Evolutionary conservation across 2,888 invertebrate species (phyloP).

Genomic region (Venustoraphidia nigricollis): DNA sequence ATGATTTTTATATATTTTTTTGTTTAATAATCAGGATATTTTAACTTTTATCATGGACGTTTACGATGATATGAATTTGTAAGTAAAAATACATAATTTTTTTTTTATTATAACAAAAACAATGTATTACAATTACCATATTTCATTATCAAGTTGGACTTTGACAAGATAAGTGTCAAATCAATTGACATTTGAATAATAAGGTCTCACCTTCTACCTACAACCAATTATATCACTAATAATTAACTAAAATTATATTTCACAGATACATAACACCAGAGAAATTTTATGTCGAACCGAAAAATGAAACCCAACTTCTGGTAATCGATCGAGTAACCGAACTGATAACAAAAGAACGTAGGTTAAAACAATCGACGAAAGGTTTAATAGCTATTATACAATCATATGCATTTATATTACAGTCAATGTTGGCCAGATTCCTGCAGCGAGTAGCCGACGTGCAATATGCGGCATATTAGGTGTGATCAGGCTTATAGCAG

Average conservation of each 20-base stretch:
- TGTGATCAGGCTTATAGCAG: constrained; percentile 66
- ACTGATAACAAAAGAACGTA: constrained; percentile 16
- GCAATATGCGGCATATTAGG: constrained; percentile 83
- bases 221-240: constrained; percentile 5
- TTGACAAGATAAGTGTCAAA: background rate
- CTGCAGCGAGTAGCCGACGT: constrained; percentile 40
- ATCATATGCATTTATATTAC: constrained; percentile 11
- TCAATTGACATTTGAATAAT: constrained; percentile 1
- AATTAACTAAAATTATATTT: constrained; percentile 16
- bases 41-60: constrained; percentile 24
- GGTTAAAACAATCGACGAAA: background rate
- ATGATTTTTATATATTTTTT: too few relatives aligned
- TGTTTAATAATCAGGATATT: too few relatives aligned
- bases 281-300: constrained; percentile 76
- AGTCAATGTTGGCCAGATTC: constrained; percentile 45
- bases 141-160: background rate
- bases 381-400: background rate
- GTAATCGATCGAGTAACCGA: constrained; percentile 63
- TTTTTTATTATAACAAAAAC: too few relatives aligned
- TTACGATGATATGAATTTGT: constrained; percentile 62
- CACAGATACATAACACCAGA: constrained; percentile 74
- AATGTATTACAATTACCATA: too few relatives aligned
- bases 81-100: constrained; percentile 25
- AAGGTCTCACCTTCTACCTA: constrained; percentile 3
- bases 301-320: constrained; percentile 56